Base-by-base conservation (phyloP, 1,140 invertebrate genomes). In the Chymomyza costata region DNA sequence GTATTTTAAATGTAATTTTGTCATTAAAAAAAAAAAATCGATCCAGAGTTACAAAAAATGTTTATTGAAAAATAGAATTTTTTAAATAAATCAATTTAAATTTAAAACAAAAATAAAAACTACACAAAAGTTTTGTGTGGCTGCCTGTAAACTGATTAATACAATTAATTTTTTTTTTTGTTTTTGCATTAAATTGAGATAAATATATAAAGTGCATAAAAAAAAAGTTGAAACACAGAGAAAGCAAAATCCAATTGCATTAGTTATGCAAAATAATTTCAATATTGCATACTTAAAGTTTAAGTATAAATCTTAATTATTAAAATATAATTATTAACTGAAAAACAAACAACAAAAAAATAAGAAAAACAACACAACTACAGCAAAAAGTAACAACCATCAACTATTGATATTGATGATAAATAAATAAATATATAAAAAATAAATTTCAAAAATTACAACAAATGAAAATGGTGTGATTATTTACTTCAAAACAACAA, bases 261-360 rank as follows among this genome's bases (percentile, higher is more conserved):
- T 40, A 61, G 56, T 50, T 45, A 53, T 80, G 21, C 21, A 25
- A 25, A 5, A 3, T 25, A 25, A 25, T 25, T 25, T 25, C 21
- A 5, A 5, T 25, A 25, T n/a, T 34, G 32, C 32, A 34, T 34
- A 34, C 32, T 8, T 34, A 34, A 34, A n/a, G 32, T 78, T 57
- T 78, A 78, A 78, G 73, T 67, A 78, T 67, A 65, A 73, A 60
- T 73, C 71, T 71, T 78, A 78, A 80, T 71, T 67, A 78, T n/a
- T n/a, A 59, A 55, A 56, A 40, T 71, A 73, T 70, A 48, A 10
- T 45, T 46, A 53, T 53, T 25, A 60, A 61, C 57, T 40, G 44
- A 50, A 64, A 51, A 63, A 63, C 43, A 55, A 46, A 40, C 40
- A n/a, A n/a, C n/a, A n/a, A n/a, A n/a, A n/a, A n/a, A n/a, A n/a